These are phyloP conservation scores for Melipona beecheii DNA, from an alignment of 2,888 invertebrate species.

Conservation along the genomic window DNA sequence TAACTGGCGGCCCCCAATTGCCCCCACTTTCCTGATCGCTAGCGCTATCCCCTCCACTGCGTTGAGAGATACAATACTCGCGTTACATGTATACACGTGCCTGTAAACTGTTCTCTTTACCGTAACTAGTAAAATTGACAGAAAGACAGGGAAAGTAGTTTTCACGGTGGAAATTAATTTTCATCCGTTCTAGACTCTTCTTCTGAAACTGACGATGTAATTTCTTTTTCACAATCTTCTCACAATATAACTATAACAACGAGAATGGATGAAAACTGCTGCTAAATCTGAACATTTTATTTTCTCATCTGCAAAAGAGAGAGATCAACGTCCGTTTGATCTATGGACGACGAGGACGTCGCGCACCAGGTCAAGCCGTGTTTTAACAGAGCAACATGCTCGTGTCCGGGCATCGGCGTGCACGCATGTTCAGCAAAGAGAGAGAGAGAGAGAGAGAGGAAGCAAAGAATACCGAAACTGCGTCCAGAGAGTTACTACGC, in stretches of 20 bases:
- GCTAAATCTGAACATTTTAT: neutral
- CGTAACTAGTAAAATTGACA: too few relatives aligned
- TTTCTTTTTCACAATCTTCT: neutral
- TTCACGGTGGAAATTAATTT: too few relatives aligned
- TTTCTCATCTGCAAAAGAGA: neutral
- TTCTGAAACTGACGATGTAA: neutral
- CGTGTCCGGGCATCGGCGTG: neutral
- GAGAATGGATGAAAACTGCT: too few relatives aligned
- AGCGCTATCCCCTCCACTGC: too few relatives aligned
- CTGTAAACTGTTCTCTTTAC: too few relatives aligned
- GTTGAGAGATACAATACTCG: too few relatives aligned
- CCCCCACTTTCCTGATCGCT: too few relatives aligned
- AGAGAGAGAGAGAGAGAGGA: conserved; percentile 32
- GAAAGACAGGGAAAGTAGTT: too few relatives aligned
- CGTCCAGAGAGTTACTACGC: conserved; percentile 38
- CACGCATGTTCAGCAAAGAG: conserved; percentile 12
- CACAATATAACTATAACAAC: too few relatives aligned
- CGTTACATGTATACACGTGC: too few relatives aligned
- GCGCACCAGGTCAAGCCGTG: neutral
- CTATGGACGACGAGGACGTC: neutral
- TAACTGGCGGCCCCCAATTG: too few relatives aligned
- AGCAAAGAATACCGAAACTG: conserved; percentile 37
- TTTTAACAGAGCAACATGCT: neutral
- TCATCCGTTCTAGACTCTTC: too few relatives aligned
- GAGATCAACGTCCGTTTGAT: neutral